Percentiles rank a stretch among this genome's conserved stretches.
phyloP scores from a whole-genome alignment of 2,888 invertebrate species.

The Dolomedes plantarius region DNA sequence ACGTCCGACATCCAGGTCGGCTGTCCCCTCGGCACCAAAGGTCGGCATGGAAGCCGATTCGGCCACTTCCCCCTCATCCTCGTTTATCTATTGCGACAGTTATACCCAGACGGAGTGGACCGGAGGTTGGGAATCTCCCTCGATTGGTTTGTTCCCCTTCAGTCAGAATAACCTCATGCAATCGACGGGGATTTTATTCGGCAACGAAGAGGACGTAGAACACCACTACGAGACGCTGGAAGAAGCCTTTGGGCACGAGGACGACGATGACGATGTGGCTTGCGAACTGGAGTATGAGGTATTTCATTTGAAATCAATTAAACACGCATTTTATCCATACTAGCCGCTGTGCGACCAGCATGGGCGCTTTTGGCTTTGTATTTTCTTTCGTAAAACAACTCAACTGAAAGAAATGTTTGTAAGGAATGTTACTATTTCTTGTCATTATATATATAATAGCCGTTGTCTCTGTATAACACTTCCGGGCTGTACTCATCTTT shows the following conservation, averaged over 20 bases:
- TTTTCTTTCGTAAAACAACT: no score
- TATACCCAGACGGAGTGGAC: conserved; percentile 72
- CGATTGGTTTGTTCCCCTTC: conserved; percentile 62
- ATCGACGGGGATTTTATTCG: conserved; percentile 26
- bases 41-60: conserved; percentile 38
- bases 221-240: conserved; percentile 65
- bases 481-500: no score
- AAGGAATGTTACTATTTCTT: no score
- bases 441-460: no score
- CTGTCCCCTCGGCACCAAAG: not conserved
- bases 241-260: conserved; percentile 51
- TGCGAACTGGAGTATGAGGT: conserved; percentile 65
- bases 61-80: conserved; percentile 15
- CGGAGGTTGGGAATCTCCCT: conserved; percentile 64
- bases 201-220: conserved; percentile 33
- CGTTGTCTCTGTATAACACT: no score
- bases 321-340: no score
- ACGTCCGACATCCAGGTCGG: conserved; percentile 14
- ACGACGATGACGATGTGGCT: conserved; percentile 44
- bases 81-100: conserved; percentile 51
- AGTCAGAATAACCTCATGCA: conserved; percentile 61
- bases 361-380: no score
- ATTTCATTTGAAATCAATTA: not conserved
- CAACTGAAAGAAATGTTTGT: no score
- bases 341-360: no score